Percentiles rank a stretch among this genome's conserved stretches.
Conservation (phyloP, 2,113 vertebrate genomes). For the Camelus bactrianus region DNA sequence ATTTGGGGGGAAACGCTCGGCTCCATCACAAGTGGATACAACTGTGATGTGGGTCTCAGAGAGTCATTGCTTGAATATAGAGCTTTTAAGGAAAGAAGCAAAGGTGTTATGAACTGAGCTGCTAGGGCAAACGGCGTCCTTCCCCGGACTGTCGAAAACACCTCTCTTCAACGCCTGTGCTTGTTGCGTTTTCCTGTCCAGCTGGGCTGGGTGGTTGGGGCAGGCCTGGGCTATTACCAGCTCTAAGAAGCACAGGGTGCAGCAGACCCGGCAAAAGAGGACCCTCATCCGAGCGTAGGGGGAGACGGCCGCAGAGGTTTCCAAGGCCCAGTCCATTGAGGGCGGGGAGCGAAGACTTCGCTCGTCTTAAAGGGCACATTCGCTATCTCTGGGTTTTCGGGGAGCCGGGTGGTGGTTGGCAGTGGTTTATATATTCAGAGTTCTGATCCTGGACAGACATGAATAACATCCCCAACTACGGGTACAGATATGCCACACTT, state of each 20-base stretch:
- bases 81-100: neutral
- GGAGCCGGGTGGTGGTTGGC: neutral
- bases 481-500: neutral
- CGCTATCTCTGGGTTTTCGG: neutral
- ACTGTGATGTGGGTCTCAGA: neutral
- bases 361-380: neutral
- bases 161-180: accelerated
- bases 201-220: no score
- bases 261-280: neutral
- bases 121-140: neutral
- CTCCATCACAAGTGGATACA: neutral
- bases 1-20: neutral
- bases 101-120: neutral
- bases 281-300: accelerated
- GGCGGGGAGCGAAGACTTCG: neutral
- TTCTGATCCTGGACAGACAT: neutral
- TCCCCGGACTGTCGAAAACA: accelerated
- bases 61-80: neutral
- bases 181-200: accelerated
- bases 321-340: neutral
- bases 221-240: neutral
- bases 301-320: neutral
- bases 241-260: neutral
- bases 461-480: neutral
- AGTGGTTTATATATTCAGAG: neutral